Evolutionary conservation across 2,113 vertebrate species (phyloP).

Genomic region (Brienomyrus longianalis): DNA sequence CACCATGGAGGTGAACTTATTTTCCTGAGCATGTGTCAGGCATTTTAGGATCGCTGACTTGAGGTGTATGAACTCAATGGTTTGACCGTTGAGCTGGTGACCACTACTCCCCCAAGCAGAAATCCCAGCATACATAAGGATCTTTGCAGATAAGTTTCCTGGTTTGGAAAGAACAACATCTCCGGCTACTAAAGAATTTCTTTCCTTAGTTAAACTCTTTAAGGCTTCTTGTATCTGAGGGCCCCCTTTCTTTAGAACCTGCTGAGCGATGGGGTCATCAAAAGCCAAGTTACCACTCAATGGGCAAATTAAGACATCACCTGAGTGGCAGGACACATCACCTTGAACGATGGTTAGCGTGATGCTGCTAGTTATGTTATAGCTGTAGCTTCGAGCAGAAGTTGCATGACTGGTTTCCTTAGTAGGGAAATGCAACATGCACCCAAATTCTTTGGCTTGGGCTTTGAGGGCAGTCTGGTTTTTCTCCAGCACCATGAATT

Average conservation of each 20-base stretch:
- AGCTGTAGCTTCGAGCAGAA: background rate
- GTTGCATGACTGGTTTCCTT: background rate
- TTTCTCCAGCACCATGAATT: slow-evolving; percentile 39
- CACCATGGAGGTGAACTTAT: slow-evolving; percentile 27
- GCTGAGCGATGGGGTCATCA: slow-evolving; percentile 22
- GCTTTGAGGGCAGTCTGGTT: slow-evolving; percentile 29
- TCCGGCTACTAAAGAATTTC: slow-evolving; percentile 25
- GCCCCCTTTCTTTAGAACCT: slow-evolving; percentile 30
- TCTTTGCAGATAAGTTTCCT: slow-evolving; percentile 29
- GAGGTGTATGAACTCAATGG: slow-evolving; percentile 10
- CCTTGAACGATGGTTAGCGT: slow-evolving; percentile 27
- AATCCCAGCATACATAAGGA: slow-evolving; percentile 34
- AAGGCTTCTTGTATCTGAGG: slow-evolving; percentile 21
- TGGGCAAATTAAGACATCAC: slow-evolving; percentile 34
- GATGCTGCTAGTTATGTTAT: slow-evolving; percentile 15
- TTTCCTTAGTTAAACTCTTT: slow-evolving; percentile 21
- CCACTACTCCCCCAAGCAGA: slow-evolving; percentile 15
- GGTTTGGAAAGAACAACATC: slow-evolving; percentile 27
- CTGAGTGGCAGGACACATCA: slow-evolving; percentile 22
- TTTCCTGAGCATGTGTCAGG: slow-evolving; percentile 29
- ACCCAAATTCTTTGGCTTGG: slow-evolving; percentile 30
- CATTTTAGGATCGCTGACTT: slow-evolving; percentile 14
- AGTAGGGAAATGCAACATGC: slow-evolving; percentile 29
- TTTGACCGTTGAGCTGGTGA: background rate
- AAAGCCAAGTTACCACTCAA: slow-evolving; percentile 24